Base-by-base conservation (phyloP, 2,113 vertebrate species). In the Pipra filicauda region DNA sequence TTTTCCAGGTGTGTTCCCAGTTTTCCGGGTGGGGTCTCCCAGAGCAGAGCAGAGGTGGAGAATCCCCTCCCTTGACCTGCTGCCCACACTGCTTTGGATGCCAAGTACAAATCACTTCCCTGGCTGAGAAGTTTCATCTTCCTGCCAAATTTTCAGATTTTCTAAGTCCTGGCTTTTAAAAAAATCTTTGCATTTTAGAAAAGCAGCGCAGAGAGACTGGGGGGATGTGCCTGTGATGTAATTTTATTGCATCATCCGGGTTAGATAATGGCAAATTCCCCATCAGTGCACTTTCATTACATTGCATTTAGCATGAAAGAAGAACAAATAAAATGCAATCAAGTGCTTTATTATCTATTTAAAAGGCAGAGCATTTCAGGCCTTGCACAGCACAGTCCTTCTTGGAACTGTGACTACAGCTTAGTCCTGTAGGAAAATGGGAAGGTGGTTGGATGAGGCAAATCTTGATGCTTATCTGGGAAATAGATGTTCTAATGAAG, bases 241-340 rank as follows among this genome's bases (percentile, higher is more conserved):
- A 39, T 5, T 69, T 61, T 3, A 2, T 51, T 64, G 39, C 19
- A 19, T 72, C 30, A 17, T 13, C 14, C 44, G 30, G 23, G 33
- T 18, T 24, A 48, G 37, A 22, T 33, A 35, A 59, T 21, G 54
- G 35, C 23, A 39, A 83, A 61, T 72, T 64, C 78, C 49, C 44
- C 2, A 0, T 51, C 52, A 4, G 14, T 16, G 12, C 14, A 2
- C 33, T 74, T 57, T 35, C 39, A 16, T 35, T n/a, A 3, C 55
- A 19, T 31, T 19, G 44, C 22, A 13, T 39, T 76, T 62, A 44
- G 64, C 86, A 62, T 13, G 28, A 83, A 92, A 81, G 18, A 39
- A 49, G 73, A 54, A 66, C 31, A 81, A 84, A 51, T 9, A 41
- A 26, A 58, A 61, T 1, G 4, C 18, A 84, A 70, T 20, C 4